Evolutionary conservation across 2,888 invertebrate species (phyloP).

Genomic region (Oligia fasciuncula): DNA sequence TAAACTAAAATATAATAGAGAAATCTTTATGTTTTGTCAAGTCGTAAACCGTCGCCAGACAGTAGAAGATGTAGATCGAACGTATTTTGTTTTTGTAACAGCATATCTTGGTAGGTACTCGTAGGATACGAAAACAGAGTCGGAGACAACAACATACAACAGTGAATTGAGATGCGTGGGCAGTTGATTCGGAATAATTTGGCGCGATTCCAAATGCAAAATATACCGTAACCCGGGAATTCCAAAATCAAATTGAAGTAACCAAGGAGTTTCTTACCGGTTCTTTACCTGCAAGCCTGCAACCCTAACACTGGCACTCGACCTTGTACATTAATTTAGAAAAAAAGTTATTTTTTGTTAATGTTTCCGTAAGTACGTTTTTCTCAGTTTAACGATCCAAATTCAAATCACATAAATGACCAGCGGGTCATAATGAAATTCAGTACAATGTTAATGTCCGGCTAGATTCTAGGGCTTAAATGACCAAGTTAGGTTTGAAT

Average conservation of each 20-base stretch:
- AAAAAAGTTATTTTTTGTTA: too few species aligned
- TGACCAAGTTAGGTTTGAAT: too few species aligned
- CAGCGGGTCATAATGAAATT: too few species aligned
- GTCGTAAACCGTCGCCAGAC: not conserved
- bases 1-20: not conserved
- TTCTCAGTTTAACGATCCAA: too few species aligned
- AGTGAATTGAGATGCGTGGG: conserved; percentile 44
- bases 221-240: conserved; percentile 17
- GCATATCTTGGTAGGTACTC: not conserved
- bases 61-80: not conserved
- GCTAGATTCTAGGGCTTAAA: too few species aligned
- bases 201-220: conserved; percentile 43
- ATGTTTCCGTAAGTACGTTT: too few species aligned
- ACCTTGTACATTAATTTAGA: too few species aligned
- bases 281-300: not conserved
- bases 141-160: conserved; percentile 24
- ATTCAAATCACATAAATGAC: too few species aligned
- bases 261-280: not conserved
- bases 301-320: too few species aligned
- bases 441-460: too few species aligned
- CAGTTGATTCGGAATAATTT: conserved; percentile 44
- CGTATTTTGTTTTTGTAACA: conserved; percentile 9
- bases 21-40: not conserved
- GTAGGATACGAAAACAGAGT: not conserved
- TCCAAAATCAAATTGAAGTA: conserved; percentile 12